Conservation (phyloP, 2,888 invertebrate genomes). For the Diadegma fenestrale region DNA sequence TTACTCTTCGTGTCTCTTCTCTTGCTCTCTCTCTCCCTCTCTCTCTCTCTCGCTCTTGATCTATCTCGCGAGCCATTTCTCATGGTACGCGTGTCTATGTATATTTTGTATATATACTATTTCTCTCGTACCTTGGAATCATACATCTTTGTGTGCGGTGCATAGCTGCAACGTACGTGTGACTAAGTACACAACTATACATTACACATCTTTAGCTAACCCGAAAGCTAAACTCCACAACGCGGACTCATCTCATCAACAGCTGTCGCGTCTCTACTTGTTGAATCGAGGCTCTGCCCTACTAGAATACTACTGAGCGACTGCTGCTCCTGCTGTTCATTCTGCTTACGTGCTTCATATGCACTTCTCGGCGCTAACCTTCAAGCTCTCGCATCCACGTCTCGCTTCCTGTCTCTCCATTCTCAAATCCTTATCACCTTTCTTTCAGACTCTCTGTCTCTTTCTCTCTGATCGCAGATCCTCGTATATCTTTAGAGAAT, state of each 20-base stretch:
- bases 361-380: constrained; percentile 50
- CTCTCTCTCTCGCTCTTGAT: constrained; percentile 42
- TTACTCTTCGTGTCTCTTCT: constrained; percentile 49
- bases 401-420: constrained; percentile 41
- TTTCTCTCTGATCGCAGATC: too few relatives aligned
- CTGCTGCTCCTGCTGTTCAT: constrained; percentile 43
- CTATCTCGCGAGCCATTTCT: constrained; percentile 27
- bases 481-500: too few relatives aligned
- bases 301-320: constrained; percentile 35
- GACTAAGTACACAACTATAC: constrained; percentile 44
- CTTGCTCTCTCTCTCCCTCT: constrained; percentile 35
- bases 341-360: constrained; percentile 36
- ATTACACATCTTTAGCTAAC: constrained; percentile 68
- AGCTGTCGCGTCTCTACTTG: constrained; percentile 80
- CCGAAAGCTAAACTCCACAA: constrained; percentile 61
- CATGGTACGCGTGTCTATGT: constrained; percentile 34
- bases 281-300: constrained; percentile 73
- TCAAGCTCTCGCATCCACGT: constrained; percentile 47
- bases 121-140: constrained; percentile 35
- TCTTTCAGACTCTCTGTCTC: background rate
- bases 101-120: constrained; percentile 7
- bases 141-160: constrained; percentile 56
- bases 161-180: constrained; percentile 37
- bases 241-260: constrained; percentile 77
- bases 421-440: background rate